Percentiles rank a stretch among this genome's conserved stretches.
Conservation (phyloP, 1,140 invertebrate genomes). For the Pararge aegeria region DNA sequence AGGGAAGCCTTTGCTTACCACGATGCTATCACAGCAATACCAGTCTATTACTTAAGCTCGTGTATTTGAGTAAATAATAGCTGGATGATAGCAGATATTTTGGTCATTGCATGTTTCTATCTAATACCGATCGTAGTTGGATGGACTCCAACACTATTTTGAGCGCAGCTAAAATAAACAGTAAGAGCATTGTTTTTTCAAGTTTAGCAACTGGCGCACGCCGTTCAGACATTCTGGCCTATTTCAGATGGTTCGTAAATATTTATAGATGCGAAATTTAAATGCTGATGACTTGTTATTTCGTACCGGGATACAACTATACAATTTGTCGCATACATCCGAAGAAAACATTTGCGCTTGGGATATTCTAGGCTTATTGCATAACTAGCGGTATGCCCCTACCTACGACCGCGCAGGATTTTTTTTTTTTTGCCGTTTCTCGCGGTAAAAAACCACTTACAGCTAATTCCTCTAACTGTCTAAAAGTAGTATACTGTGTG, state of each 20-base stretch:
- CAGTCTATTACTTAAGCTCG: no score
- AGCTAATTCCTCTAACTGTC: no score
- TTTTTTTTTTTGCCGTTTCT: no score
- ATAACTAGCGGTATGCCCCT: no score
- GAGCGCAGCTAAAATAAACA: conserved; percentile 36
- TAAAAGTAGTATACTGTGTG: no score
- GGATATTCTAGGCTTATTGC: not conserved
- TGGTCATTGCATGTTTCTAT: not conserved
- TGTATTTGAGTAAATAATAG: no score
- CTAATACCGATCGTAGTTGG: conserved; percentile 26
- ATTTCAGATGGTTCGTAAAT: conserved; percentile 3
- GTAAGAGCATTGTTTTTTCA: conserved; percentile 22
- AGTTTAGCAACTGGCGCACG: not conserved
- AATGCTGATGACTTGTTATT: not conserved
- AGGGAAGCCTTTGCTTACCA: no score
- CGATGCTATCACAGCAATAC: no score
- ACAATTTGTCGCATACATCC: not conserved
- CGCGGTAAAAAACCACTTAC: no score
- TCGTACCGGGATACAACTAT: not conserved
- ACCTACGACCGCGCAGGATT: no score
- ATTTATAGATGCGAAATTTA: not conserved
- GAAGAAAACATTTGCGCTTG: not conserved
- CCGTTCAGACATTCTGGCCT: not conserved
- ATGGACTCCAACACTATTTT: conserved; percentile 42
- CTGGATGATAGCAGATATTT: no score